phyloP scores from a whole-genome alignment of 1,140 invertebrate genomes.

The Phthorimaea operculella region DNA sequence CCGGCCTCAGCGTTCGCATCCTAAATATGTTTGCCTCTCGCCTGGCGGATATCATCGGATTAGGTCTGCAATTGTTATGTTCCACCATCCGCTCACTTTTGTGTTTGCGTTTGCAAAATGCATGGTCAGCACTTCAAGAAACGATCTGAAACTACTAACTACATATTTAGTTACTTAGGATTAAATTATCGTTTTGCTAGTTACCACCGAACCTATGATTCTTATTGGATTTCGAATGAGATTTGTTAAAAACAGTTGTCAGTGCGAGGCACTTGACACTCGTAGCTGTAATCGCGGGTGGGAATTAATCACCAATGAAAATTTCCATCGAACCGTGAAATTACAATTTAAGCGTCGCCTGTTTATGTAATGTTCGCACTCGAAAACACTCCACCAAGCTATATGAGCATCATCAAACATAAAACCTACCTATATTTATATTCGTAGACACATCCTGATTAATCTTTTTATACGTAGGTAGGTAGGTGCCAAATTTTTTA shows the following conservation, averaged over 20 bases:
- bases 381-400: background rate
- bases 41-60: constrained; percentile 7
- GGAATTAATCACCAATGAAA: constrained; percentile 57
- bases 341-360: constrained; percentile 55
- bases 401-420: too few relatives aligned
- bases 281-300: constrained; percentile 31
- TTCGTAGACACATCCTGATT: too few relatives aligned
- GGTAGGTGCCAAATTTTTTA: too few relatives aligned
- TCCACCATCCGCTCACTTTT: background rate
- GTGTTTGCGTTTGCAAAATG: background rate
- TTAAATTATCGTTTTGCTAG: too few relatives aligned
- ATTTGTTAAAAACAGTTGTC: background rate
- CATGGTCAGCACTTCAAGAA: background rate
- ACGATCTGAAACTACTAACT: too few relatives aligned
- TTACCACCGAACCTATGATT: too few relatives aligned
- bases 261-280: constrained; percentile 15
- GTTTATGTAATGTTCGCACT: constrained; percentile 33
- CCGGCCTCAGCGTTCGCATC: constrained; percentile 7
- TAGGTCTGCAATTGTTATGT: constrained; percentile 11
- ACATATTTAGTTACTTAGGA: too few relatives aligned
- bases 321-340: constrained; percentile 57
- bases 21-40: constrained; percentile 4
- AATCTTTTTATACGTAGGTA: too few relatives aligned
- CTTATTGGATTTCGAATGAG: background rate
- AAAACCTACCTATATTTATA: too few relatives aligned